Evolutionary conservation across 37 sponge, comb jelly and placozoan species (phyloP), one percentile per base, ranked within the genome.

Genomic region (Chondrosia reniformis): DNA sequence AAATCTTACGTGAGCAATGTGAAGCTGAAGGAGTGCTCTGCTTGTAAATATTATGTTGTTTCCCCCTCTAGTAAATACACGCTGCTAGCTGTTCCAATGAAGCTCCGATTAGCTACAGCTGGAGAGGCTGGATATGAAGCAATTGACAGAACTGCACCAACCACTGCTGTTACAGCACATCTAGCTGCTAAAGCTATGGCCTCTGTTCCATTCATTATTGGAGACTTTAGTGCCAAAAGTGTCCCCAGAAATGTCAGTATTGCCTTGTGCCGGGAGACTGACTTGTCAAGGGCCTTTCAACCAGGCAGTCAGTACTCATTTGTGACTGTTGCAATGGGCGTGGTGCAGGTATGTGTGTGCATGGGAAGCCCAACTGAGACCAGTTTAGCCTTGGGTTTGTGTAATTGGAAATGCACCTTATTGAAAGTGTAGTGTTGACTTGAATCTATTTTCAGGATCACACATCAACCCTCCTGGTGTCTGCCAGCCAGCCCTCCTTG

Each of bases 81-180:
- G 39, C 49, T 85, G 54, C 42, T 79, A 74, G 86, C 86, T 22
- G 75, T 85, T 21, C 83, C 90, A 75, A 65, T 85, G n/a, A n/a
- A n/a, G 30, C 21, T 38, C 31, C 75, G 41, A 55, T 45, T 2
- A 6, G 62, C 36, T 1, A 31, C 2, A n/a, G 55, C 46, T 21
- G 78, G 85, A 40, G 81, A 46, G 34, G 49, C 57, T 10, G 75
- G 83, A 9, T 15, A 61, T 15, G 45, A 75, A 10, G 79, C 83
- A 22, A 40, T 63, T 17, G 24, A 49, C 2, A 36, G 67, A 21
- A 80, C 84, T 21, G 44, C 80, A 0, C 1, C 32, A 1, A 65
- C 76, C n/a, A n/a, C n/a, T 8, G 55, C 86, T 17, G 22, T 90
- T 34, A 43, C 76, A 3, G 13, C 66, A 17, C 59, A 82, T 31